Evolutionary conservation across 2,888 invertebrate genomes (phyloP).

Genomic region (Andrena hattorfiana): DNA sequence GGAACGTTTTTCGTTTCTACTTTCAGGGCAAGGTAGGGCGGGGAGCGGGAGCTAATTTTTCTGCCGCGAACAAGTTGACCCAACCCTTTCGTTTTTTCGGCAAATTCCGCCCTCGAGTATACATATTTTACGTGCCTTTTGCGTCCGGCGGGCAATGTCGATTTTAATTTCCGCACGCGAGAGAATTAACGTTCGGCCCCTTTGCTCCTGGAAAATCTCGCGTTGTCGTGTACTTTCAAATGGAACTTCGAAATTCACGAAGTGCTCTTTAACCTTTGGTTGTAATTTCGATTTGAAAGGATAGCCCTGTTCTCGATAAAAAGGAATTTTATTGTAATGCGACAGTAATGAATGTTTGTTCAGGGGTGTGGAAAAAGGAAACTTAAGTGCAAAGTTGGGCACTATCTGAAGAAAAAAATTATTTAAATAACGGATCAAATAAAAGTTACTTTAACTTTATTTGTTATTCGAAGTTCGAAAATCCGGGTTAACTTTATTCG

Average conservation of each 20-base stretch:
- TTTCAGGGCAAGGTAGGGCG: not conserved
- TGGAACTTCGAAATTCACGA: not conserved
- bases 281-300: too few relatives aligned
- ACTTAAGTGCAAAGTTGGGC: too few relatives aligned
- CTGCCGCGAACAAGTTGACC: not conserved
- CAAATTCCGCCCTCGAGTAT: constrained; percentile 2
- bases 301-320: too few relatives aligned
- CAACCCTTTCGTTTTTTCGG: not conserved
- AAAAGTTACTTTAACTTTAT: too few relatives aligned
- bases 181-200: not conserved
- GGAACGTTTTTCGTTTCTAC: constrained; percentile 10
- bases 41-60: not conserved
- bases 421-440: too few relatives aligned
- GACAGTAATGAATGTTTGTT: too few relatives aligned
- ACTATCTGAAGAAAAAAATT: too few relatives aligned
- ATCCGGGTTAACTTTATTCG: too few relatives aligned
- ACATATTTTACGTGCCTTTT: not conserved
- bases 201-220: too few relatives aligned
- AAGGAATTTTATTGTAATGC: too few relatives aligned
- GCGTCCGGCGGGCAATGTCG: not conserved
- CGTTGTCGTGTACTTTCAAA: not conserved
- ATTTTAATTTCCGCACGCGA: constrained; percentile 3
- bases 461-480: too few relatives aligned
- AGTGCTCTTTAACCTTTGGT: not conserved
- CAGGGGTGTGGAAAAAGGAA: too few relatives aligned